phyloP scores from a whole-genome alignment of 2,113 vertebrate genomes.

The Podarcis cretensis region DNA sequence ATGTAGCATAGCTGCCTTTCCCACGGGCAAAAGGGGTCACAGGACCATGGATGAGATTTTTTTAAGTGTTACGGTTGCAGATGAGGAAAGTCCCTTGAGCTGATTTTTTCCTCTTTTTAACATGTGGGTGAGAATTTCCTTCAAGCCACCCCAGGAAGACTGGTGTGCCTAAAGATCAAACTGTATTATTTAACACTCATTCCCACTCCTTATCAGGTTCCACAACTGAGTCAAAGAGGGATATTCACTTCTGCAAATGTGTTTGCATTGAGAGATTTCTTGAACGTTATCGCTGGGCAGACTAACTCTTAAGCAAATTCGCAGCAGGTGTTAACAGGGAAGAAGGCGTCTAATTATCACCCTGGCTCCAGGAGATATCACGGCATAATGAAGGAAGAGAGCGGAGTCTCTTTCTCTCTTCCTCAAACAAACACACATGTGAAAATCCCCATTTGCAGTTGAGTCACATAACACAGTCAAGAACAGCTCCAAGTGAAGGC shows the following conservation, averaged over 20 bases:
- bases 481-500: too few relatives aligned
- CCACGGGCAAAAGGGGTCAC: background rate
- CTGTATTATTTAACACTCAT: background rate
- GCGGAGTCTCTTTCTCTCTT: background rate
- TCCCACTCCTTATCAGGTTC: background rate
- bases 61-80: background rate
- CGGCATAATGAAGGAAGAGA: background rate
- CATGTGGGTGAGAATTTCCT: background rate
- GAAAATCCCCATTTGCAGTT: background rate
- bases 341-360: background rate
- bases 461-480: background rate
- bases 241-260: background rate
- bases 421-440: background rate
- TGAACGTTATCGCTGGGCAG: background rate
- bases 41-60: background rate
- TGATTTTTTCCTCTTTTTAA: background rate
- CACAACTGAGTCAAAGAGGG: background rate
- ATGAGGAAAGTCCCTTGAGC: background rate
- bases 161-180: too few relatives aligned
- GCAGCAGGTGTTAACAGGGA: background rate
- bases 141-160: too few relatives aligned
- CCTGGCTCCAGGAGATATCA: background rate
- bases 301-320: background rate
- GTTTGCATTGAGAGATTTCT: background rate
- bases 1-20: accelerated